Percentiles rank a stretch among this genome's conserved stretches.
Conservation (phyloP, 2,888 invertebrate species). For the Lycia hirtaria region DNA sequence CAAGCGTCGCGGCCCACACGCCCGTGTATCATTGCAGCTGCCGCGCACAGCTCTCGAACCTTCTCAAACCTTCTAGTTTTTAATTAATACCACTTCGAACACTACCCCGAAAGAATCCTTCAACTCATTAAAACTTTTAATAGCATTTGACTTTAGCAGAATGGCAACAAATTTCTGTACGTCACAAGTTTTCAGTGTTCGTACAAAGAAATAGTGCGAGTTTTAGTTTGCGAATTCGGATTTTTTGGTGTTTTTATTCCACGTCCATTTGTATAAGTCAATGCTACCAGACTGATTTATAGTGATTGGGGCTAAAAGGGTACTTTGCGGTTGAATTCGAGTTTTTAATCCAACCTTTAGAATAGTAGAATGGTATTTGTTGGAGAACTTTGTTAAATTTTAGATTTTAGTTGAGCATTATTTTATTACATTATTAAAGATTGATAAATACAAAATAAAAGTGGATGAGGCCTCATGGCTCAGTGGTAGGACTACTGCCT, state of each 20-base stretch:
- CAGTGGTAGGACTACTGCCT: too few species aligned
- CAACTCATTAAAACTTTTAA: conserved; percentile 85
- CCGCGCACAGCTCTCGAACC: conserved; percentile 68
- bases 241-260: conserved; percentile 34
- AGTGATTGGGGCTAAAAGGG: conserved; percentile 38
- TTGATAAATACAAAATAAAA: too few species aligned
- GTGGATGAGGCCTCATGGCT: too few species aligned
- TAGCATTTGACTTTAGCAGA: conserved; percentile 77
- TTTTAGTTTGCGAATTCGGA: conserved; percentile 40
- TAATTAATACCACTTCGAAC: conserved; percentile 85
- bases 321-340: conserved; percentile 32
- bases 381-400: too few species aligned
- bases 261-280: conserved; percentile 44
- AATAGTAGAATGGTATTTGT: neutral
- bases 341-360: conserved; percentile 31
- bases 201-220: conserved; percentile 53
- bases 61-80: conserved; percentile 77
- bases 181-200: conserved; percentile 68
- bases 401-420: too few species aligned
- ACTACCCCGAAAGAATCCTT: conserved; percentile 79
- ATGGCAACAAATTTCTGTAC: conserved; percentile 74
- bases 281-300: conserved; percentile 43
- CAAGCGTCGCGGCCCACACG: conserved; percentile 40
- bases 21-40: conserved; percentile 53
- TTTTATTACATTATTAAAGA: too few species aligned